Percentiles rank a stretch among this genome's conserved stretches.
Conservation (phyloP, 2,888 invertebrate genomes). For the Trachelus iudaicus region DNA sequence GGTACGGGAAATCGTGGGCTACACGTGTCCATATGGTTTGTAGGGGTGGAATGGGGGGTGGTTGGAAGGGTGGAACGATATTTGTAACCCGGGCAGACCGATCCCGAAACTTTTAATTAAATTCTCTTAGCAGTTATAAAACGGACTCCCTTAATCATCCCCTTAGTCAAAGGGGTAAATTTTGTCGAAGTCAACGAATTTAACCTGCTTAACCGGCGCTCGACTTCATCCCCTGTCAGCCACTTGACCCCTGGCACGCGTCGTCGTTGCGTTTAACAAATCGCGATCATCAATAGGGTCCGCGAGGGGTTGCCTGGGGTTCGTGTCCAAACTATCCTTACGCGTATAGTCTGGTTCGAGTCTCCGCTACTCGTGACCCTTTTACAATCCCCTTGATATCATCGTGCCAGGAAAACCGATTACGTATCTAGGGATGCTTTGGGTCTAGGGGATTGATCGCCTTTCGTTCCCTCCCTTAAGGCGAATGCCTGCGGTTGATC, state of each 20-base stretch:
- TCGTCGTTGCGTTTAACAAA: background rate
- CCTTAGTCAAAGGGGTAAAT: background rate
- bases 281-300: background rate
- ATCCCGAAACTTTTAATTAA: constrained; percentile 33
- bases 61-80: background rate
- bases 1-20: background rate
- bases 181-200: background rate
- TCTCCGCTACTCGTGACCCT: background rate
- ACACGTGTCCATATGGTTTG: background rate
- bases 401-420: background rate
- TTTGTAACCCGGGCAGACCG: background rate
- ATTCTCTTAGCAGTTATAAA: constrained; percentile 24
- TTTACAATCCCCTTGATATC: background rate
- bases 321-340: background rate
- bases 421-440: background rate
- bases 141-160: constrained; percentile 28
- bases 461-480: background rate
- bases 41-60: too few relatives aligned
- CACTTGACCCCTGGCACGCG: background rate
- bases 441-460: background rate
- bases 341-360: background rate
- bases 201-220: background rate
- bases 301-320: too few relatives aligned
- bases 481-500: background rate
- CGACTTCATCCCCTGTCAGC: background rate